A percentile compares a stretch with the other conserved stretches of the same genome.
These are phyloP conservation scores for Eristalis tenax DNA, from an alignment of 2,888 invertebrate species.

Conservation along the genomic window DNA sequence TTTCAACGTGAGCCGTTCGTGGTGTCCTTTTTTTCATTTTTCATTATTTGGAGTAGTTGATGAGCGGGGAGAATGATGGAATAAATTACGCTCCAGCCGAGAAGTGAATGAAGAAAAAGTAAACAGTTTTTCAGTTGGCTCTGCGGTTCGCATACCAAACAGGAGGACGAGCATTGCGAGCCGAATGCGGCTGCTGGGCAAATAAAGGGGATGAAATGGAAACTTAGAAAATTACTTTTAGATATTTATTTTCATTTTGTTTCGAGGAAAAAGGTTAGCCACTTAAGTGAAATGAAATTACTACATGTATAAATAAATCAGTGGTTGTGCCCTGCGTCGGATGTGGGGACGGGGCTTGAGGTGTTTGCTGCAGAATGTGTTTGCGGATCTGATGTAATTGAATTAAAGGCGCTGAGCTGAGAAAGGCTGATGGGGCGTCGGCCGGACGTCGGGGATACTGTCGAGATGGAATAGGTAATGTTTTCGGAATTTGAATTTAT, in stretches of 20 bases:
- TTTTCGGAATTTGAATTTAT: not conserved
- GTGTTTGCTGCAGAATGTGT: not conserved
- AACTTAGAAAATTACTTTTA: slow-evolving; percentile 28
- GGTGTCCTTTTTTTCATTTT: slow-evolving; percentile 14
- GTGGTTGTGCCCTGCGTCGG: not conserved
- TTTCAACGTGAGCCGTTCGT: slow-evolving; percentile 2
- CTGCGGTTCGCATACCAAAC: slow-evolving; percentile 38
- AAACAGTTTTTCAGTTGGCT: slow-evolving; percentile 35
- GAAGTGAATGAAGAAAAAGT: slow-evolving; percentile 44
- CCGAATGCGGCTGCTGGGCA: not conserved
- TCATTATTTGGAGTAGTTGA: slow-evolving; percentile 35
- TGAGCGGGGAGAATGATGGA: slow-evolving; percentile 35
- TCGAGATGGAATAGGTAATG: not conserved
- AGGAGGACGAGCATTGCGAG: not conserved
- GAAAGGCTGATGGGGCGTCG: not conserved
- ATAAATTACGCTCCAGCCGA: slow-evolving; percentile 37
- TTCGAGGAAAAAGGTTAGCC: slow-evolving; percentile 10
- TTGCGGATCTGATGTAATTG: not conserved
- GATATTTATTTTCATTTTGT: slow-evolving; percentile 14
- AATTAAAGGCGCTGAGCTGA: not conserved
- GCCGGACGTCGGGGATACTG: not conserved
- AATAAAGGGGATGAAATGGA: not conserved
- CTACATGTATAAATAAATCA: not conserved
- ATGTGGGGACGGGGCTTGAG: not conserved
- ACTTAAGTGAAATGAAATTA: slow-evolving; percentile 29